These are phyloP conservation scores for Amblyjoppa fuscipennis DNA, from an alignment of 2,888 invertebrate genomes.

Conservation along the genomic window DNA sequence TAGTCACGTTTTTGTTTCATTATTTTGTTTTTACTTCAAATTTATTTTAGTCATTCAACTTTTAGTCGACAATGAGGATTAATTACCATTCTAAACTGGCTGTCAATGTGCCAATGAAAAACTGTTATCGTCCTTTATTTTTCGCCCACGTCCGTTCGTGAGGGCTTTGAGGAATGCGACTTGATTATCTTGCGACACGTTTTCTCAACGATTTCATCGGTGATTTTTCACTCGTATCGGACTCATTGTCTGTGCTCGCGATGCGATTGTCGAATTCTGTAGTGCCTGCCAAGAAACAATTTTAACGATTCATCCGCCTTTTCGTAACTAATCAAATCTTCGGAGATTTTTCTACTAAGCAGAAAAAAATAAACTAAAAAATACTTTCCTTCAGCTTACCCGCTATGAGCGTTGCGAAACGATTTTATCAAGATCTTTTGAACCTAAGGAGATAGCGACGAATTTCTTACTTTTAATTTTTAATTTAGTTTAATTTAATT, in stretches of 20 bases:
- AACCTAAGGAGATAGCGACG: constrained; percentile 1
- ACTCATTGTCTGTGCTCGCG: constrained; percentile 34
- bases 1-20: background rate
- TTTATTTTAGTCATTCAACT: constrained; percentile 10
- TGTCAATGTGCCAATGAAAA: constrained; percentile 48
- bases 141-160: constrained; percentile 14
- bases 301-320: constrained; percentile 32
- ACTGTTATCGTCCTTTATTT: constrained; percentile 30
- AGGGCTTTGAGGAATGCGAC: constrained; percentile 19
- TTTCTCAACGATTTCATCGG: constrained; percentile 19
- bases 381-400: background rate
- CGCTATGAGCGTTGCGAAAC: background rate
- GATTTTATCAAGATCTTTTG: background rate
- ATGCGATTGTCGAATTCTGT: constrained; percentile 54
- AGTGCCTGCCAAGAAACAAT: constrained; percentile 40
- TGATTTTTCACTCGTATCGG: constrained; percentile 21
- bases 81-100: constrained; percentile 56
- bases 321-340: constrained; percentile 38
- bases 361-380: background rate
- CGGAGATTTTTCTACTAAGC: constrained; percentile 8
- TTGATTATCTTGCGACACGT: background rate
- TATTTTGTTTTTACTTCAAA: background rate
- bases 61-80: constrained; percentile 46
- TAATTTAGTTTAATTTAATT: background rate
- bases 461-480: background rate